Evolutionary conservation across 2,888 invertebrate species (phyloP).

Genomic region (Conchocele bisecta): DNA sequence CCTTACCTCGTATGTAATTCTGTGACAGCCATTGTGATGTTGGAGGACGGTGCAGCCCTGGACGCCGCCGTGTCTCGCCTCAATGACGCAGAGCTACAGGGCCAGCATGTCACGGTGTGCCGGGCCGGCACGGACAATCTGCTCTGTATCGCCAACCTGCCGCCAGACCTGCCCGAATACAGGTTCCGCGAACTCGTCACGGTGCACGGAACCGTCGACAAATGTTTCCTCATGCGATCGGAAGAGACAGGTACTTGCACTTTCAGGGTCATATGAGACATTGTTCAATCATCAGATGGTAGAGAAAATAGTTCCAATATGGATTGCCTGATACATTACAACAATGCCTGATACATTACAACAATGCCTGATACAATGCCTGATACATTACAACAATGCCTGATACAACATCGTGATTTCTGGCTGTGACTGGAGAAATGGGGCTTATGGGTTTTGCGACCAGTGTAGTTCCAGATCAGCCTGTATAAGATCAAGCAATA

Average conservation of each 20-base stretch:
- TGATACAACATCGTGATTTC: too few relatives aligned
- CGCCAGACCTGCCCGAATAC: slow-evolving; percentile 82
- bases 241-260: slow-evolving; percentile 81
- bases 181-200: slow-evolving; percentile 83
- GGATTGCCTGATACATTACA: not conserved
- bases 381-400: too few relatives aligned
- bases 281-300: not conserved
- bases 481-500: too few relatives aligned
- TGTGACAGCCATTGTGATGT: slow-evolving; percentile 71
- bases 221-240: slow-evolving; percentile 84
- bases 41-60: slow-evolving; percentile 72
- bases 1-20: not conserved
- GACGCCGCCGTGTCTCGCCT: slow-evolving; percentile 70
- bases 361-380: too few relatives aligned
- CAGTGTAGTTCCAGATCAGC: too few relatives aligned
- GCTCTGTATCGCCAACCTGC: slow-evolving; percentile 84
- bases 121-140: slow-evolving; percentile 83
- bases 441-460: too few relatives aligned
- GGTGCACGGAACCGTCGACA: slow-evolving; percentile 83
- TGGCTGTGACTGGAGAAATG: too few relatives aligned
- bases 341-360: not conserved
- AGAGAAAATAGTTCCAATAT: not conserved
- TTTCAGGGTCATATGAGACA: too few relatives aligned
- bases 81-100: slow-evolving; percentile 65
- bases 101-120: slow-evolving; percentile 80